Evolutionary conservation across 2,113 vertebrate species (phyloP), one percentile per base, ranked within the genome.

Genomic region (Paradisaea rubra): DNA sequence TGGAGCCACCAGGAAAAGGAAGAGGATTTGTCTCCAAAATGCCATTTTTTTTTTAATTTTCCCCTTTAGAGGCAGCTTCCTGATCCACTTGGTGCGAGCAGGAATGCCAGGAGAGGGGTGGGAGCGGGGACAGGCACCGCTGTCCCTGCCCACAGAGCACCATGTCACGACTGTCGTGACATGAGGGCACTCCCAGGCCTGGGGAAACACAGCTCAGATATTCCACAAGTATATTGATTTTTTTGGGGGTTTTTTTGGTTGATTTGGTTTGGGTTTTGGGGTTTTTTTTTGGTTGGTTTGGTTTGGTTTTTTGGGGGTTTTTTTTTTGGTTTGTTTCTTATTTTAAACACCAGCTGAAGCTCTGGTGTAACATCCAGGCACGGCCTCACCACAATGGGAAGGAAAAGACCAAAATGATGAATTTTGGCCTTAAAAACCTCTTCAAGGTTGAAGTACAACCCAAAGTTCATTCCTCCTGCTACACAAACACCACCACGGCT

Each of bases 101-200:
- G 0, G 4, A 45, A 28, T 2, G 18, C 21, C 74, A 54, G 10
- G 20, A 49, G 45, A 28, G 54, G 56, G 79, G 1, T 47, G 31
- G 60, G n/a, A 63, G 37, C 0, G 25, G 45, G 72, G 39, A 42
- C n/a, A 13, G 42, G 63, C 5, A 2, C 6, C 16, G 2, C 7
- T 12, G 53, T 11, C 41, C 42, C 82, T 41, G 28, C 42, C 47
- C 59, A 16, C 41, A 23, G 76, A 64, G 44, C 39, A 5, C 1
- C 21, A 7, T 3, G n/a, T 33, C 13, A 28, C 2, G 0, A 16
- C 10, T 41, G 4, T 2, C 4, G 1, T 2, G 77, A 17, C 41
- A 22, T 1, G 1, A n/a, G 4, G 3, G 27, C 2, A 23, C 30
- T 52, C n/a, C 73, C 44, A 27, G 68, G 37, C 47, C 44, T 16